phyloP scores from a whole-genome alignment of 2,797 vertebrate genomes.

The Anguilla marmorata region DNA sequence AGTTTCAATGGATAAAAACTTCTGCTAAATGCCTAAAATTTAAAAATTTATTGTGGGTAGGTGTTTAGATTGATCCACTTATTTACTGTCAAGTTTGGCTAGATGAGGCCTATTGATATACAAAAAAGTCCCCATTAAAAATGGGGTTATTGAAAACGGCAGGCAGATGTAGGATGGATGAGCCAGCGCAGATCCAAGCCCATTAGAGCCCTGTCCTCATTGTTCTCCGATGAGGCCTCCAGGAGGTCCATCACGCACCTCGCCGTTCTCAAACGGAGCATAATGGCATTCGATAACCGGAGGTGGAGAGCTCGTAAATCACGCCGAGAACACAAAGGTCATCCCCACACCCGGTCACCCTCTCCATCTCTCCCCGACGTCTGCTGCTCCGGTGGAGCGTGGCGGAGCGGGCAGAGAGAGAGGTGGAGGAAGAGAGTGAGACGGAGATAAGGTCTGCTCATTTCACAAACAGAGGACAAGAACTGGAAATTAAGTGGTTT shows the following conservation, averaged over 20 bases:
- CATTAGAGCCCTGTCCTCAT: slow-evolving; percentile 10
- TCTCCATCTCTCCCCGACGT: neutral
- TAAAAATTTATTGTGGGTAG: neutral
- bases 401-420: neutral
- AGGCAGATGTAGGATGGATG: neutral
- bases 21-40: neutral
- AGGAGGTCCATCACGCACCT: neutral
- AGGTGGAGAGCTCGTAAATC: slow-evolving; percentile 14
- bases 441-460: neutral
- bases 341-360: neutral
- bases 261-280: neutral
- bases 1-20: neutral
- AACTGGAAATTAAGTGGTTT: neutral
- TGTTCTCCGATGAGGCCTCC: neutral
- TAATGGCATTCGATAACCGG: slow-evolving; percentile 27
- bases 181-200: neutral
- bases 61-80: neutral
- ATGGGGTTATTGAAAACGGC: neutral
- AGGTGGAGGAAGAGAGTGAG: neutral
- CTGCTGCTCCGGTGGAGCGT: neutral
- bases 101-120: neutral
- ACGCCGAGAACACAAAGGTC: slow-evolving; percentile 26
- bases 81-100: neutral
- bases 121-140: neutral
- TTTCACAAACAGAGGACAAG: neutral